Conservation (phyloP, 2,888 invertebrate genomes). For the Rhagonycha lutea region DNA sequence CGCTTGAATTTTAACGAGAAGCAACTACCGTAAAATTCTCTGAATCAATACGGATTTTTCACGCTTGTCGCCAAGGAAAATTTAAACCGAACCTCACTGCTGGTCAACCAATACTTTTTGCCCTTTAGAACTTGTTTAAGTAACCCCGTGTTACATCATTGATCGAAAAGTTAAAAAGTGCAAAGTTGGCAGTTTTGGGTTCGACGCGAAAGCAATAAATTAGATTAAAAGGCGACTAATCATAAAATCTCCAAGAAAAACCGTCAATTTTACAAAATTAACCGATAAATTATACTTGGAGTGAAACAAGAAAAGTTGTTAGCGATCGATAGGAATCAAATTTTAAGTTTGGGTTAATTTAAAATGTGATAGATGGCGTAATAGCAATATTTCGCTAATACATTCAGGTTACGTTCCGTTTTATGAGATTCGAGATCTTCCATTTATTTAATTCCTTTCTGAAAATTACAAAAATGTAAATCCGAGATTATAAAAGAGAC, state of each 20-base stretch:
- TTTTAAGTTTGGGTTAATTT: background rate
- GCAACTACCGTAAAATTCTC: background rate
- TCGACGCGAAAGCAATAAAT: background rate
- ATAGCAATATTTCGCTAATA: background rate
- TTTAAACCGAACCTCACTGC: background rate
- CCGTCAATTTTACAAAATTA: background rate
- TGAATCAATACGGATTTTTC: background rate
- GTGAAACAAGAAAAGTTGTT: background rate
- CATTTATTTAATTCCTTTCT: background rate
- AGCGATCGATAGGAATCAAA: background rate
- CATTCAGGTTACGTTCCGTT: background rate
- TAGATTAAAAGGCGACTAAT: background rate
- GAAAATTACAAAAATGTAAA: background rate
- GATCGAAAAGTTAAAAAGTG: background rate
- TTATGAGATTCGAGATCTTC: background rate
- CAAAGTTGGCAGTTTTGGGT: background rate
- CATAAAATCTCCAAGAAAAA: background rate
- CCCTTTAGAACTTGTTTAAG: background rate
- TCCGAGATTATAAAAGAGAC: background rate
- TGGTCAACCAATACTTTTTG: background rate
- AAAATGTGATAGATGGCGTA: background rate
- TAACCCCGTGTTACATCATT: background rate
- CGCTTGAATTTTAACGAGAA: background rate
- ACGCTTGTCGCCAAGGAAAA: background rate
- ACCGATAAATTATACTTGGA: background rate